Conservation (phyloP, 1,140 invertebrate genomes). For the roundworm (Caenorhabditis elegans) region WBcel235 BX284604.4:8525001-8525500, state of each 20-base stretch:
- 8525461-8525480: not conserved
- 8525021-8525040: constrained; percentile 90
- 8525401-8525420: no score
- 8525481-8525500: not conserved
- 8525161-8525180: not conserved
- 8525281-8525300: no score
- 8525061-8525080: constrained; percentile 99
- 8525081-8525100: constrained; percentile 73
- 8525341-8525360: no score
- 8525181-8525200: constrained; percentile 25
- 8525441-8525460: no score
- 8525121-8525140: constrained; percentile 30
- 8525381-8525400: no score
- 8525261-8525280: not conserved
- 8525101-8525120: not conserved
- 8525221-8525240: constrained; percentile 6
- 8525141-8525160: constrained; percentile 11
- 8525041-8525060: constrained; percentile 96
- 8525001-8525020: constrained; percentile 57
- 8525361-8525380: no score
- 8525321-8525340: no score
- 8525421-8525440: no score
- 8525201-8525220: constrained; percentile 9
- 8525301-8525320: no score
- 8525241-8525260: constrained; percentile 1